Percentiles rank a stretch among this genome's conserved stretches.
phyloP scores from a whole-genome alignment of 2,888 invertebrate genomes.

The Chrysina gloriosa region DNA sequence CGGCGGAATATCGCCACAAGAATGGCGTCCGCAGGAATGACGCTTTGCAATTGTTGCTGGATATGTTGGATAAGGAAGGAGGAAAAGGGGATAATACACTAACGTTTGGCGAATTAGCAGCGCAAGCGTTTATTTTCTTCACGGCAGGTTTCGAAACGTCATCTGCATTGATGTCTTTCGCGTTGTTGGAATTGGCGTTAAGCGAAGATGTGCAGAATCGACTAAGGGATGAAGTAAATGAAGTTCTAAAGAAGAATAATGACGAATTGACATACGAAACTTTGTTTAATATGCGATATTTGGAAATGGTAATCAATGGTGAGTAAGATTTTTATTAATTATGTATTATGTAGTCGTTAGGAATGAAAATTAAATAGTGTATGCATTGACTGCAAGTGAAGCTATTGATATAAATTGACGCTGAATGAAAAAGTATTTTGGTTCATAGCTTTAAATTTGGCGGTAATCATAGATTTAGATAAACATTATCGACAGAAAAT shows the following conservation, averaged over 20 bases:
- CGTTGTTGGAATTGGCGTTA: slow-evolving; percentile 64
- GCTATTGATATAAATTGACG: not conserved
- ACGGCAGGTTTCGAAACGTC: slow-evolving; percentile 69
- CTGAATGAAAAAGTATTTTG: not conserved
- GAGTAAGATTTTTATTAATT: not conserved
- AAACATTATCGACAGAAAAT: not conserved
- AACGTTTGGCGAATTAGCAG: slow-evolving; percentile 59
- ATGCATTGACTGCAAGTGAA: too few relatives aligned
- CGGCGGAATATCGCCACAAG: slow-evolving; percentile 64
- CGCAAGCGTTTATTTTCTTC: slow-evolving; percentile 67
- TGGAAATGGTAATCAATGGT: slow-evolving; percentile 58
- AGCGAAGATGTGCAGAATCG: slow-evolving; percentile 61
- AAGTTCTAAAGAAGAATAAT: slow-evolving; percentile 57
- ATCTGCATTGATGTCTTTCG: slow-evolving; percentile 63
- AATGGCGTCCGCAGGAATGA: slow-evolving; percentile 66
- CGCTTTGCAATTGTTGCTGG: slow-evolving; percentile 68
- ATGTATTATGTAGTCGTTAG: too few relatives aligned
- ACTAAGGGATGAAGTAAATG: slow-evolving; percentile 53
- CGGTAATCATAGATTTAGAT: not conserved
- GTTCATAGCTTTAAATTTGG: not conserved
- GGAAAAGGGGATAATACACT: slow-evolving; percentile 50
- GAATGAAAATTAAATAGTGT: too few relatives aligned
- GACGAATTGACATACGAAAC: slow-evolving; percentile 64
- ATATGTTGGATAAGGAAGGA: slow-evolving; percentile 64
- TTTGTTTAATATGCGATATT: slow-evolving; percentile 62